Evolutionary conservation across 2,888 invertebrate species (phyloP), one percentile per base, ranked within the genome.

Genomic region (Alsophila aescularia): DNA sequence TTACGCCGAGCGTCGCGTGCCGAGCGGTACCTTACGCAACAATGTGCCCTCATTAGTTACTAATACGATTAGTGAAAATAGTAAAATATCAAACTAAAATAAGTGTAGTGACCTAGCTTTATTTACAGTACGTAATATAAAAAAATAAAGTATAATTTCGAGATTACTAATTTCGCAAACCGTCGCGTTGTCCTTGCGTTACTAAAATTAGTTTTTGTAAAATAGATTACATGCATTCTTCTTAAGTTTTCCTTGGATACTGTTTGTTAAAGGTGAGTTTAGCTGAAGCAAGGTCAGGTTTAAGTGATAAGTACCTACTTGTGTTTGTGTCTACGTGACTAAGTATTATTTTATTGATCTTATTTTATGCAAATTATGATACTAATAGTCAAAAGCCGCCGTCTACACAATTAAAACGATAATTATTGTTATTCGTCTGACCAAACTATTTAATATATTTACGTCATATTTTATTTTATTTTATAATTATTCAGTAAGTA

Each of bases 21-120:
- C 45, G 45, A 37, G 57, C 70, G 49, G 49, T 45, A 37, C 60
- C 50, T 58, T 72, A 73, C 75, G 71, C 62, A 75, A 74, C 67
- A 72, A 73, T 67, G 73, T 69, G 50, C 49, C 68, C 60, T 50
- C 64, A 69, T 54, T 67, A 75, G 69, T 67, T 76, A 77, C 64
- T 69, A 73, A 70, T 62, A 60, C 57, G 57, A 60, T 57, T 66
- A 66, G 67, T 70, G 49, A 62, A 54, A 55, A 70, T 69, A 69
- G 61, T 71, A 61, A 56, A 57, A 64, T 60, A 58, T 68, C 61
- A 62, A 74, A 63, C 58, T 65, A 60, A 55, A 65, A 75, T 70
- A 60, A 81, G 85, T 85, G 82, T 81, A 81, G 85, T 85, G 83
- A 73, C 69, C 71, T 67, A 58, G 43, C 52, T 60, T 48, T 58